These are phyloP conservation scores for Osmerus eperlanus DNA, from an alignment of 2,113 vertebrate genomes.

Conservation along the genomic window DNA sequence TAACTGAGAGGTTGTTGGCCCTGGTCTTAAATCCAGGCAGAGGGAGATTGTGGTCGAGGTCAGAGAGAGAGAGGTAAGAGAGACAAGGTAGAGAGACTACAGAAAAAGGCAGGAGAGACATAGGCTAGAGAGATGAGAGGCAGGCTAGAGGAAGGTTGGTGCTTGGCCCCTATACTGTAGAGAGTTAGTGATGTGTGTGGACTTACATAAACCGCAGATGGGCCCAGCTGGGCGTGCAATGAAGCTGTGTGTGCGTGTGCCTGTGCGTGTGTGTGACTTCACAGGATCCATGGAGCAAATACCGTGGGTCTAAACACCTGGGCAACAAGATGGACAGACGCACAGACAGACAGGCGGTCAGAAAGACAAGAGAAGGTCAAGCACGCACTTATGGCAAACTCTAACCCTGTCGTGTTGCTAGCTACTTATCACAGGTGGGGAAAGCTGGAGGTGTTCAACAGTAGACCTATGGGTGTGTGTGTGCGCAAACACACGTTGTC, in stretches of 20 bases:
- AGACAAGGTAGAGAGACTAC: slow-evolving; percentile 15
- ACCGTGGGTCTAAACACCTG: neutral
- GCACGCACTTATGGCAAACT: no score
- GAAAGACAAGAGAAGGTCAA: neutral
- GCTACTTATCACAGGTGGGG: neutral
- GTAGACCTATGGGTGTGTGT: neutral
- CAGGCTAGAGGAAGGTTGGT: neutral
- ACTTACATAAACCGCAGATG: slow-evolving; percentile 68
- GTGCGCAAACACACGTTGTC: no score
- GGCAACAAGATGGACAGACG: neutral
- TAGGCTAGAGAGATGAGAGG: neutral
- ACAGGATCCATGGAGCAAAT: neutral
- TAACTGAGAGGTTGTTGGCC: no score
- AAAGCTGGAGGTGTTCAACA: neutral
- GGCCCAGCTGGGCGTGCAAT: slow-evolving; percentile 47
- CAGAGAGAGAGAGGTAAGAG: neutral
- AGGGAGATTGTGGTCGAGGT: neutral
- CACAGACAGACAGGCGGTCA: neutral
- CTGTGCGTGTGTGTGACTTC: no score
- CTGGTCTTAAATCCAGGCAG: neutral
- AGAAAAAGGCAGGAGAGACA: slow-evolving; percentile 1
- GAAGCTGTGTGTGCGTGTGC: slow-evolving; percentile 3
- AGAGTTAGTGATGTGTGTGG: slow-evolving; percentile 30
- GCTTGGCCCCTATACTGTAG: no score
- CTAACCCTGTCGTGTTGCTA: no score